Base-by-base conservation (phyloP, 2,888 invertebrate genomes). In the Griposia aprilina region DNA sequence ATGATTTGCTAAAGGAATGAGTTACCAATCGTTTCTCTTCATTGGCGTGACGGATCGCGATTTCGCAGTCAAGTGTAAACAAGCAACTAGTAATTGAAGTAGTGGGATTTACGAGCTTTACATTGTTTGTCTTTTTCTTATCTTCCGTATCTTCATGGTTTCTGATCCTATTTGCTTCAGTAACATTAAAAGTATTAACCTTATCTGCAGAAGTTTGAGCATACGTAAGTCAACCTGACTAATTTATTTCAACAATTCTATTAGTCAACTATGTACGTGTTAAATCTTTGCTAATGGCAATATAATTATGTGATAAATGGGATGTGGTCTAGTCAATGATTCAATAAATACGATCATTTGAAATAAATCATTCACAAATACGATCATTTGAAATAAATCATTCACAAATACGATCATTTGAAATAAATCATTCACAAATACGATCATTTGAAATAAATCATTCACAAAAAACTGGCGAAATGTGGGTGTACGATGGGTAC, bases 21-120 rank as follows among this genome's bases (percentile, higher is more conserved):
- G 59, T 82, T 72, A 45, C n/a, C 71, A 78, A 60, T 74, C 68
- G 82, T 77, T 82, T 86, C 86, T 78, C 83, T 78, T 83, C 68
- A 84, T 84, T 83, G 71, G 83, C 86, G 86, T 84, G 74, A 84
- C 83, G 86, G 83, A 86, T 86, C 30, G 74, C 60, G 72, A 84
- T 74, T 83, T 84, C 72, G 86, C 86, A 86, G 48, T 77, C 36
- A 86, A 86, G 77, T 86, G 83, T 86, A 82, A 86, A 86, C 83
- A 86, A 77, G 86, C 68, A 69, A 86, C 77, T 77, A 60, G 13
- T 41, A 41, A 60, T 50, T 68, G 26, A 82, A 60, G 41, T 41
- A 82, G 59, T 60, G 63, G 59, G n/a, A 74, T 67, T 66, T 66
- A 67, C 55, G 48, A 76, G 26, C 26, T 36, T 36, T 11, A 60